These are phyloP conservation scores for Xenotilapia leptura DNA, from an alignment of 2,113 vertebrate species.

Conservation along the genomic window DNA sequence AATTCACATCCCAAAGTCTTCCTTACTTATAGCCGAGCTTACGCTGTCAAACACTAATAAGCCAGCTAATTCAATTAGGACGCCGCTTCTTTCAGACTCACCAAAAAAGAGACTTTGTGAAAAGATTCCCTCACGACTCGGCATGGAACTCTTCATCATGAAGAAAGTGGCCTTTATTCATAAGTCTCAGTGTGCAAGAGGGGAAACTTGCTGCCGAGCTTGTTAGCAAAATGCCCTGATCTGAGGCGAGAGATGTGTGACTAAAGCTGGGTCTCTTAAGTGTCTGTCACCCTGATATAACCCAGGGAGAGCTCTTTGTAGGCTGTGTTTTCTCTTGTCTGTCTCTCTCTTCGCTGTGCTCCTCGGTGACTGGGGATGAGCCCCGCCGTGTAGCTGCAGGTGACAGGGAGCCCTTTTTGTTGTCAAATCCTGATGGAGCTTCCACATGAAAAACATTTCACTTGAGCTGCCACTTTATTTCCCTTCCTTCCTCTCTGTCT, in stretches of 20 bases:
- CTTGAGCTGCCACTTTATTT: conserved; percentile 12
- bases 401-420: conserved; percentile 63
- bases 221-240: conserved; percentile 71
- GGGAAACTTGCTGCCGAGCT: conserved; percentile 49
- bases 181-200: conserved; percentile 24
- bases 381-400: conserved; percentile 61
- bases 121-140: conserved; percentile 45
- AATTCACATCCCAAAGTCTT: conserved; percentile 48
- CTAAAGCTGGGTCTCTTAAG: conserved; percentile 64
- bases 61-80: conserved; percentile 67
- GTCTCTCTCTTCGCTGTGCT: conserved; percentile 2
- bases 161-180: conserved; percentile 48
- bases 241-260: conserved; percentile 59
- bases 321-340: conserved; percentile 19
- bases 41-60: conserved; percentile 61
- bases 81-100: conserved; percentile 33
- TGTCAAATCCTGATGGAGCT: conserved; percentile 64
- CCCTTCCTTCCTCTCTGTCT: conserved; percentile 44
- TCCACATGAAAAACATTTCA: conserved; percentile 62
- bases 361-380: conserved; percentile 44
- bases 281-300: conserved; percentile 69
- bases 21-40: conserved; percentile 48
- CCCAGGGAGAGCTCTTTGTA: conserved; percentile 62
- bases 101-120: conserved; percentile 49
- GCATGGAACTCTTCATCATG: conserved; percentile 49